Base-by-base conservation (phyloP, 2,113 vertebrate species). In the Hydropotes inermis region DNA sequence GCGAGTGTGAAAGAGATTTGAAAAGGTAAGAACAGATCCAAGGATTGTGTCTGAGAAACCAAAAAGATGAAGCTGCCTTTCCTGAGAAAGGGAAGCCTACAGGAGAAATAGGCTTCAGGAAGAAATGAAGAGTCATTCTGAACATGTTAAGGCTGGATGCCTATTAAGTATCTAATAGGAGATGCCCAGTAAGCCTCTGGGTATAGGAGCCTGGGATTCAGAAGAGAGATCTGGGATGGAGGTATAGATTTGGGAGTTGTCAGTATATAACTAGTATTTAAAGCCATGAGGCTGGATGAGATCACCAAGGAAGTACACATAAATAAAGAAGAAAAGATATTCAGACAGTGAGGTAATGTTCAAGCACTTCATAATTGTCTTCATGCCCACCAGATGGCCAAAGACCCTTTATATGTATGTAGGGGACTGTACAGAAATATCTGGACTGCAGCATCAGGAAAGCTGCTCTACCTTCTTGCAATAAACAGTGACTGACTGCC, bases 241-340 rank as follows among this genome's bases (percentile, higher is more conserved):
- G 84, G 92, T 61, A 87, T 8, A 96, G 91, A 85, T 47, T 61
- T 83, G 86, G 86, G 39, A 93, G 91, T 74, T 60, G 58, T 84
- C 86, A 60, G 57, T 64, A 54, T 85, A 54, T 67, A 78, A 84
- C 76, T 58, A 70, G 91, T 61, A 94, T 95, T 91, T 97, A 97
- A 93, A 97, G 93, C 61, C 87, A 45, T 15, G 64, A 76, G 19
- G 74, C 83, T 81, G 67, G 30, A 94, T 97, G 97, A 97, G 96
- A 92, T 97, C 97, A 97, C 95, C 91, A 94, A 97, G 93, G 91
- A 97, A 96, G 93, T 91, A 15, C 55, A 95, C 76, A 97, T 94
- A 97, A 98, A 97, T 97, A 98, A 98, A 94, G 86, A 91, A 97
- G 94, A 96, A 94, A 97, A 97, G 97, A 97, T 98, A 97, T 97